Evolutionary conservation across 2,797 vertebrate genomes (phyloP), one percentile per base, ranked within the genome.

Genomic region (Pygocentrus nattereri): DNA sequence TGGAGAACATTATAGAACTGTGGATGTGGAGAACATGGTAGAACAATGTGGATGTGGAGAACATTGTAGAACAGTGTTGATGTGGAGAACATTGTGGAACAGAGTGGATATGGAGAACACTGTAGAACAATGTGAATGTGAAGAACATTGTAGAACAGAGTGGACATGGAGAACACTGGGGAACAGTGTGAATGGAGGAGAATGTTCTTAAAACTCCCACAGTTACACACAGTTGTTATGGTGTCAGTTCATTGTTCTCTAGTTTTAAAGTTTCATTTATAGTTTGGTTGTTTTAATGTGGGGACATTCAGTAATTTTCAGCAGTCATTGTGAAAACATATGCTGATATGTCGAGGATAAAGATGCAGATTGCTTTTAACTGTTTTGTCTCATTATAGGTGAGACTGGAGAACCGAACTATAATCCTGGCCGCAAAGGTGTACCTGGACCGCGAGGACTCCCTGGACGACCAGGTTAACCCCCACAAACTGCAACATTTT

Each of bases 381-480:
- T 21, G 31, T 4, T 52, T 27, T 52, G 49, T 47, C 21, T 67
- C 52, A 1, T 67, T 30, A 52, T 41, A 74, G 78, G 70, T 54
- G 59, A 65, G 21, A 23, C 78, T 30, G 78, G 71, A 67, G 78
- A 80, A 2, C 70, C 50, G 5, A 74, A 30, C 71, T 54, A 67
- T 21, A 13, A 12, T 44, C 23, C 23, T 71, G 94, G 94, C 31
- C 62, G 78, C 52, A 71, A 83, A 4, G 94, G 93, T 4, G 6
- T 1, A 30, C 27, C 84, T 25, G 96, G 96, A 59, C 85, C 44
- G 52, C 87, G 80, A 64, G 97, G 97, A 69, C 31, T 81, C 8
- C 76, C 78, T 34, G 97, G 97, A 27, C 87, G 85, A 74, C 91
- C 93, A 93, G 97, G 97, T 74, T 27, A 67, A 38, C 13, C 3